These are phyloP conservation scores for Crocidura indochinensis DNA, from an alignment of 2,797 vertebrate genomes.

Conservation along the genomic window DNA sequence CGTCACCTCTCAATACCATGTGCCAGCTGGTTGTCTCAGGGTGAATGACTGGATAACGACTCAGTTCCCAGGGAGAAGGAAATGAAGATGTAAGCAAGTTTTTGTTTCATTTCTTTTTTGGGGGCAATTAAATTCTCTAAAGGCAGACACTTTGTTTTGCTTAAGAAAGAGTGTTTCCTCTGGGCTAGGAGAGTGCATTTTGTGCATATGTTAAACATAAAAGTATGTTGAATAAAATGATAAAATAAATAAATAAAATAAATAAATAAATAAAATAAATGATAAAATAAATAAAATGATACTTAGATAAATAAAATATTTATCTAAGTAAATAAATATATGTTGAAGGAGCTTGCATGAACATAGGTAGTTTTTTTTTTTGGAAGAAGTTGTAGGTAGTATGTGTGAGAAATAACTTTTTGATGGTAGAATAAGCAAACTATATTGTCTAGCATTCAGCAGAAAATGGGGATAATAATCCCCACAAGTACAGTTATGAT, in stretches of 20 bases:
- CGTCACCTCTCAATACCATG: constrained; percentile 53
- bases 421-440: neutral
- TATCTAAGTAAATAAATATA: constrained; percentile 11
- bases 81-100: constrained; percentile 74
- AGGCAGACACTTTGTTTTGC: constrained; percentile 46
- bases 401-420: neutral
- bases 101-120: constrained; percentile 16
- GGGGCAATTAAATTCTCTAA: constrained; percentile 65
- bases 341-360: neutral
- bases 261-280: too few species aligned
- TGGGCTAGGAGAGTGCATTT: constrained; percentile 57
- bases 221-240: neutral
- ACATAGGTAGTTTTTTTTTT: neutral
- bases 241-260: too few species aligned
- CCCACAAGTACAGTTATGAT: neutral
- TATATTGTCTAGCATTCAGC: too few species aligned
- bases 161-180: neutral
- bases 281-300: too few species aligned
- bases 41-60: constrained; percentile 80
- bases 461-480: neutral
- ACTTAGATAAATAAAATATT: too few species aligned
- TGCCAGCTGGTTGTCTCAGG: constrained; percentile 75
- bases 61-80: constrained; percentile 74
- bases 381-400: neutral
- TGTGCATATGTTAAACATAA: constrained; percentile 25